These are phyloP conservation scores for Byasa hedistus DNA, from an alignment of 2,888 invertebrate species.

Conservation along the genomic window DNA sequence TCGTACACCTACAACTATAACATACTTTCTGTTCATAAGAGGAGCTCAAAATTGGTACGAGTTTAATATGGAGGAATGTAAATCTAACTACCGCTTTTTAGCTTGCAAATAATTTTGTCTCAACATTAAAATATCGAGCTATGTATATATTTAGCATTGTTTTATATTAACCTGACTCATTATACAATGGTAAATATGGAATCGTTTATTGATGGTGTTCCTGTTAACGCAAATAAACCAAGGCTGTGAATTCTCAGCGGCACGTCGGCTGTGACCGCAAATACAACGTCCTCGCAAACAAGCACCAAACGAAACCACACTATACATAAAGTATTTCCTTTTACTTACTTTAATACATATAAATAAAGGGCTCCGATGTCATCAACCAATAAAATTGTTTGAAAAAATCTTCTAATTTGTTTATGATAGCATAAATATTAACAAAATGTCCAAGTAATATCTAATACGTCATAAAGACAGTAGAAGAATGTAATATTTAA, in stretches of 20 bases:
- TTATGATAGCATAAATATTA: no score
- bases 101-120: no score
- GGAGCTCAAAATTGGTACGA: no score
- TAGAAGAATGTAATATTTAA: no score
- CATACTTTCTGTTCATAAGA: no score
- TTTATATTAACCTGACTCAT: background rate
- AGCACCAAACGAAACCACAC: background rate
- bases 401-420: no score
- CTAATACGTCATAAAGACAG: no score
- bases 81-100: no score
- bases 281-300: background rate
- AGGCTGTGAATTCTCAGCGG: slow-evolving; percentile 10
- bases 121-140: background rate
- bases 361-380: background rate
- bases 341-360: background rate
- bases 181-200: background rate
- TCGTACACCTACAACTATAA: no score
- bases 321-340: background rate
- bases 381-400: no score
- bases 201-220: background rate
- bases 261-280: slow-evolving; percentile 16
- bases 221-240: slow-evolving; percentile 6
- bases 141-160: background rate
- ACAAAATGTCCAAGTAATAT: no score
- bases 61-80: no score